Evolutionary conservation across 2,797 vertebrate genomes (phyloP), one percentile per base, ranked within the genome.

Genomic region (Spinus olivaceus): DNA sequence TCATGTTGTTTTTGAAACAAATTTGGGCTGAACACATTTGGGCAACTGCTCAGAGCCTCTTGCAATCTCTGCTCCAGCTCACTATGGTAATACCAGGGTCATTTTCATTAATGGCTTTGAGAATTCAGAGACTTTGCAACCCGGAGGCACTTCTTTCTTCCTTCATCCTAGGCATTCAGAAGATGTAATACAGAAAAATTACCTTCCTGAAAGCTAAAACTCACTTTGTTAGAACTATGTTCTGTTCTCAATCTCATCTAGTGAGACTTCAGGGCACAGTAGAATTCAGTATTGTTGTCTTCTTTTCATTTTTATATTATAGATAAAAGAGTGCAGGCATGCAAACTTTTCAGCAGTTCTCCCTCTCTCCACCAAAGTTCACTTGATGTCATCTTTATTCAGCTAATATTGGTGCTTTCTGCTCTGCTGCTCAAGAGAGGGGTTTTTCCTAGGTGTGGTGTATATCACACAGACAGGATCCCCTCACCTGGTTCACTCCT

Each of bases 21-120:
- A 77, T 70, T 70, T 70, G 35, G 23, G 41, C 33, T 89, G 63
- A 85, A 77, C 14, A 49, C 4, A 11, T 74, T 66, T 57, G 44
- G 11, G 17, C 51, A 82, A 53, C 44, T 49, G 27, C 86, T 93
- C 54, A 69, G 53, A 82, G 56, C 13, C 0, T 0, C 28, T 83
- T 76, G 14, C 22, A 70, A 25, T 81, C 42, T 86, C 39, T 69
- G 20, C 37, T 92, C 12, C 77, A 77, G 46, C 19, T 91, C 66
- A n/a, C 42, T 71, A 2, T 28, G 19, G 37, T 35, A 87, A 73
- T 46, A 89, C 16, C 28, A 81, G 44, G 13, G 25, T 73, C 17
- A 49, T 91, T 92, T 80, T 93, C 41, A 27, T 63, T 64, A 35
- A 9, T 60, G n/a, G 25, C 8, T 91, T 81, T 73, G 27, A 87